Evolutionary conservation across 2,113 vertebrate genomes (phyloP), one percentile per base, ranked within the genome.

Genomic region (Sakesphorus luctuosus): DNA sequence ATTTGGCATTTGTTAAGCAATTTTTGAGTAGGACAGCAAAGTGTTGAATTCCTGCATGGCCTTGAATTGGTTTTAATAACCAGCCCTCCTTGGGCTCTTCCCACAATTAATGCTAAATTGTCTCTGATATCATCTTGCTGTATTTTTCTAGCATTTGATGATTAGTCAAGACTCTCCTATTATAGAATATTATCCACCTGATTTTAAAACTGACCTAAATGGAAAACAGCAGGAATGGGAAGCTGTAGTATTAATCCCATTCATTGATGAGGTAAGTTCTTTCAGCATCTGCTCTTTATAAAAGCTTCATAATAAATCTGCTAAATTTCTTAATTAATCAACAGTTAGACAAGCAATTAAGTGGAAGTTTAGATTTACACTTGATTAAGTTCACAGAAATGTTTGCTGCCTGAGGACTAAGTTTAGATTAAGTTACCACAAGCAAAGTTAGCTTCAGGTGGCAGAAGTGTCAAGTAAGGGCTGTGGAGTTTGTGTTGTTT

Each of bases 171-270:
- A 97, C 25, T 99, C 99, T 5, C 97, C 99, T 69, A 99, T 99
- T 91, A 99, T 99, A 89, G 99, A 99, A 94, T 99, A 99, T 94
- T 99, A 99, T 96, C 99, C 99, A 56, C 96, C 97, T 11, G 99
- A 99, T 97, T 99, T 99, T 96, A 99, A 99, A 98, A 99, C 99
- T 7, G 99, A 99, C 96, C 98, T 99, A 50, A 99, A 99, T 91
- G 99, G 99, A 72, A 99, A 99, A 90, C 99, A 99, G 93, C 99
- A 99, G 92, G 99, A 99, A 67, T 99, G 99, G 99, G 99, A 99
- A 97, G 99, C 99, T 47, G 99, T 99, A 68, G 99, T 99, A 25
- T 98, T 99, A 88, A 99, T 99, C 95, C 99, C 99, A 0, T 99
- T 99, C 96, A 99, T 99, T 91, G 99, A 99, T 88, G 99, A 99